Evolutionary conservation across 2,888 invertebrate genomes (phyloP).

Genomic region (Drosophila kanekoi): DNA sequence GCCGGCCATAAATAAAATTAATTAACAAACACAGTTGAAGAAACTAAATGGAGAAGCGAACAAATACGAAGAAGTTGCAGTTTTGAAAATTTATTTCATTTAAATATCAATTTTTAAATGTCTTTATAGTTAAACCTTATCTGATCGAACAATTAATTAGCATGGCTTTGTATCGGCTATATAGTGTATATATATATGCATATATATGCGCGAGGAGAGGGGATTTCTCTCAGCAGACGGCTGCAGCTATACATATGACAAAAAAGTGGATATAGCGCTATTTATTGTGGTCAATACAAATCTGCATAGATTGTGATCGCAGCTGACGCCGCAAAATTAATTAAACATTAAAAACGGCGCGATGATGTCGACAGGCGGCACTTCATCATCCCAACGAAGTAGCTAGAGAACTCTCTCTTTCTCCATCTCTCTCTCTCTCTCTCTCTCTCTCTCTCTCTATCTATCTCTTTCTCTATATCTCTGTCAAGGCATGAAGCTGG

Average conservation of each 20-base stretch:
- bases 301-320: conserved; percentile 66
- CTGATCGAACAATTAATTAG: conserved; percentile 78
- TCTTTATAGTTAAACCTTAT: conserved; percentile 74
- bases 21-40: conserved; percentile 50
- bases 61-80: conserved; percentile 37
- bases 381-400: conserved; percentile 55
- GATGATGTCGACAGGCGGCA: conserved; percentile 58
- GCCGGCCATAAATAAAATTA: conserved; percentile 65
- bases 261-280: conserved; percentile 32
- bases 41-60: conserved; percentile 19
- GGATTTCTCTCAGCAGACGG: background rate
- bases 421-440: too few species aligned
- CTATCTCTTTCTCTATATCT: too few species aligned
- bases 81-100: conserved; percentile 65
- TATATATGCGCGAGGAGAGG: background rate
- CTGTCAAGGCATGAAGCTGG: conserved; percentile 1
- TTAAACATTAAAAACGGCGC: conserved; percentile 63
- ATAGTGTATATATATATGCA: conserved; percentile 9
- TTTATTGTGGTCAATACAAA: conserved; percentile 40
- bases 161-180: conserved; percentile 47
- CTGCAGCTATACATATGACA: conserved; percentile 14
- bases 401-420: conserved; percentile 1
- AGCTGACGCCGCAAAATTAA: conserved; percentile 64
- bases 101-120: conserved; percentile 74
- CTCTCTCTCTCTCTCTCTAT: too few species aligned